Conservation (phyloP, 2,797 vertebrate genomes). For the Benthosema pterotum region DNA sequence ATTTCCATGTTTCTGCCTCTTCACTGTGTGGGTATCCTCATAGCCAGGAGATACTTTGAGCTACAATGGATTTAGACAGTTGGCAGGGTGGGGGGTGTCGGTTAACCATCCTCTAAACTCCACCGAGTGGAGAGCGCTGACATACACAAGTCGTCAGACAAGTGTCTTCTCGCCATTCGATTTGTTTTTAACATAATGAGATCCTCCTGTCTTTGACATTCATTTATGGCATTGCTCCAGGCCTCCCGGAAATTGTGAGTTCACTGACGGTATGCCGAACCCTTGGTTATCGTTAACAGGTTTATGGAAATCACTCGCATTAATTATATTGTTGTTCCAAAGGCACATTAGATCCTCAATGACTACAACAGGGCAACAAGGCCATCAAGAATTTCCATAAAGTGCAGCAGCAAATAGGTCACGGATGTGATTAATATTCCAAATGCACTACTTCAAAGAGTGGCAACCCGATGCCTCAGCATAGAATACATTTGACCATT, state of each 20-base stretch:
- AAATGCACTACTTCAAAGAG: constrained; percentile 74
- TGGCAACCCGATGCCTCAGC: constrained; percentile 60
- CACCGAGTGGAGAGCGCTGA: constrained; percentile 56
- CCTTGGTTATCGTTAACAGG: constrained; percentile 29
- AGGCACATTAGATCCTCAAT: constrained; percentile 37
- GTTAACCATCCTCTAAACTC: constrained; percentile 62
- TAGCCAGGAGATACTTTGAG: constrained; percentile 59
- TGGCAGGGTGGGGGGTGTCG: constrained; percentile 70
- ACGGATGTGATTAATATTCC: constrained; percentile 76
- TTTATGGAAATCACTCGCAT: constrained; percentile 34
- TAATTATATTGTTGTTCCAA: constrained; percentile 65
- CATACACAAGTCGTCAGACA: constrained; percentile 66
- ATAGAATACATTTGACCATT: constrained; percentile 73
- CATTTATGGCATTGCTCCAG: constrained; percentile 40
- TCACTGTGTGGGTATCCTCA: constrained; percentile 50
- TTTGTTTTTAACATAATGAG: constrained; percentile 57
- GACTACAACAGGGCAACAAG: constrained; percentile 61
- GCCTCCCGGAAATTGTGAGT: constrained; percentile 33
- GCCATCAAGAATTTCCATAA: constrained; percentile 75
- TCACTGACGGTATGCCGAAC: constrained; percentile 6
- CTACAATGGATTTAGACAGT: constrained; percentile 75
- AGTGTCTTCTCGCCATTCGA: constrained; percentile 57
- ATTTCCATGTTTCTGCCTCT: constrained; percentile 72
- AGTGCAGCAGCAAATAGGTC: constrained; percentile 76
- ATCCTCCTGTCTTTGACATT: constrained; percentile 43